Evolutionary conservation across 2,888 invertebrate genomes (phyloP), one percentile per base, ranked within the genome.

Genomic region (Athalia circularis): DNA sequence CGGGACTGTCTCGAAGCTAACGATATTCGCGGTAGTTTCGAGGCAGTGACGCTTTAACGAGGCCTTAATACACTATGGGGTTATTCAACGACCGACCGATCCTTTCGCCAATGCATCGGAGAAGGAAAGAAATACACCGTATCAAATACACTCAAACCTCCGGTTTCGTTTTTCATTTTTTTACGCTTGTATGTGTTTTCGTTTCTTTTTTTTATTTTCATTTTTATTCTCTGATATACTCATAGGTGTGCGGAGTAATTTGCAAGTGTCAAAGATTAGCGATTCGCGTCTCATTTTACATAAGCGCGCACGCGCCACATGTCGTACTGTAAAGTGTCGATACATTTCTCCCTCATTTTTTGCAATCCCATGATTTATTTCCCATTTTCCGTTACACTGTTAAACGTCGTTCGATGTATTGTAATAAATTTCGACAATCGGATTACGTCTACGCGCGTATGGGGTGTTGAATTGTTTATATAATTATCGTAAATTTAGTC

Each of bases 11-110:
- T 70, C 67, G 50, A 29, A 29, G 29, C 29, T 29, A 29, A 29
- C 29, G 6, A 64, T 29, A 48, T 68, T 54, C 68, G 15, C 29
- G 43, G 52, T 54, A 6, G 45, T 45, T n/a, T 29, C 15, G 43
- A 15, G 6, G 47, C 9, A 68, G 9, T 43, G 67, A n/a, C 50
- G 52, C 7, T 68, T 52, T 68, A 68, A 68, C 67, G 67, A 68
- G 29, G 52, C 43, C 50, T 52, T 52, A 43, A 68, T 68, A 52
- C 62, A 15, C 62, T 8, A 13, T 15, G 29, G 29, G 29, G 29
- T 29, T 29, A 29, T 29, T 29, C 29, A 29, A 13, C 13, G 13
- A 13, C 8, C 5, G n/a, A 13, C 9, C 15, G 52, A 48, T 68
- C 13, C 47, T 3, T 48, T 4, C n/a, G n/a, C 47, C 45, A 13